These are phyloP conservation scores for Lemur catta DNA, from an alignment of 2,797 vertebrate genomes.

Conservation along the genomic window DNA sequence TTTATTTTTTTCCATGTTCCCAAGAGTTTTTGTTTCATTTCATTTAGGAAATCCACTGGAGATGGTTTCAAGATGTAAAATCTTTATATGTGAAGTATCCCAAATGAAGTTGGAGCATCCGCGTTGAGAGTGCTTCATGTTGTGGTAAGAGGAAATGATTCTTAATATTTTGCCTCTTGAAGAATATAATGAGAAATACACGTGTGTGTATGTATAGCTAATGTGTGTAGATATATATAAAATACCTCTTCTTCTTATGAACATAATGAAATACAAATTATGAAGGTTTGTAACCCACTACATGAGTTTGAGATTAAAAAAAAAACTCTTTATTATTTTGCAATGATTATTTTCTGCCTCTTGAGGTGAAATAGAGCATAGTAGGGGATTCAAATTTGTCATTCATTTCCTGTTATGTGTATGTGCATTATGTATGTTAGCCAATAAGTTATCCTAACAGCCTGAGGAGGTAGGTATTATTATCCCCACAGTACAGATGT, in stretches of 20 bases:
- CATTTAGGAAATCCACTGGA: slow-evolving; percentile 52
- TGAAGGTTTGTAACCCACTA: neutral
- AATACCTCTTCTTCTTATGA: neutral
- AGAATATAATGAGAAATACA: neutral
- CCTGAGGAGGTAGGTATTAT: neutral
- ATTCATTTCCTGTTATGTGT: neutral
- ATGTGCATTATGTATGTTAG: neutral
- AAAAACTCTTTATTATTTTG: neutral
- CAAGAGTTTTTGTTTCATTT: slow-evolving; percentile 58
- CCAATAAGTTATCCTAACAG: neutral
- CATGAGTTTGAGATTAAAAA: neutral
- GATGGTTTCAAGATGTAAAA: slow-evolving; percentile 69
- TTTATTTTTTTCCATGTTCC: neutral
- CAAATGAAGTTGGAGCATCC: neutral
- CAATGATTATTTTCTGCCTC: neutral
- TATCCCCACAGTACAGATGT: neutral
- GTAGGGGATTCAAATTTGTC: neutral
- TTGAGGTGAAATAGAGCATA: neutral
- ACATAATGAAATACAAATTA: neutral
- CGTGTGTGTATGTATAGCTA: neutral
- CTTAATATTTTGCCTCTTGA: neutral
- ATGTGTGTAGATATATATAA: neutral
- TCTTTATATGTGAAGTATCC: slow-evolving; percentile 5
- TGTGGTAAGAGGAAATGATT: slow-evolving; percentile 60
- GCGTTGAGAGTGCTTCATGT: slow-evolving; percentile 28